Conservation (phyloP, 2,797 vertebrate genomes). For the Setipinna tenuifilis region DNA sequence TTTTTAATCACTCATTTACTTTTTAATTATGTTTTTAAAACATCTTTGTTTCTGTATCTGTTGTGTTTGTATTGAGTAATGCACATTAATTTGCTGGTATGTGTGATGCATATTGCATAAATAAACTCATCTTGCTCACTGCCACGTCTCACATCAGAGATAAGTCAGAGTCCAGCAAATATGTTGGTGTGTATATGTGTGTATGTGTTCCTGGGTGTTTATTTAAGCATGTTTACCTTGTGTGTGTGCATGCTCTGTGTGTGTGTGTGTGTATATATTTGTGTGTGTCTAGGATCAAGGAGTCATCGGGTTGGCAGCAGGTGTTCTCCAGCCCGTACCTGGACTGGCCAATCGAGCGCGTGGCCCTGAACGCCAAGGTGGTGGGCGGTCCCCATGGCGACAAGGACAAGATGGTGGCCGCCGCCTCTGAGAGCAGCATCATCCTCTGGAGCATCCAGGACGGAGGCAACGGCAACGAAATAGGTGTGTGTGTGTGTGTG, state of each 20-base stretch:
- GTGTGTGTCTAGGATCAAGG: constrained; percentile 84
- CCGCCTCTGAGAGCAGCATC: constrained; percentile 91
- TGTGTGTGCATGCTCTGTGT: neutral
- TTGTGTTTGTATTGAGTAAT: too few relatives aligned
- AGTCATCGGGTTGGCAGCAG: constrained; percentile 98
- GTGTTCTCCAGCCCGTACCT: constrained; percentile 95
- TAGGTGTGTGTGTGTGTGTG: constrained; percentile 73
- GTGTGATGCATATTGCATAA: too few relatives aligned
- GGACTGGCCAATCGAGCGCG: constrained; percentile 92
- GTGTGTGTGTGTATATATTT: neutral
- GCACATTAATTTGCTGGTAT: too few relatives aligned
- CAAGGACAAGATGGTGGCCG: constrained; percentile 98
- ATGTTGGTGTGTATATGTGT: neutral
- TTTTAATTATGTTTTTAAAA: too few relatives aligned
- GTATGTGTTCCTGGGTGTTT: too few relatives aligned
- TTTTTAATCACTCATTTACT: too few relatives aligned
- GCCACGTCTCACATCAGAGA: too few relatives aligned
- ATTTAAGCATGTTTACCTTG: too few relatives aligned
- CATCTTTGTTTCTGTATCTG: too few relatives aligned
- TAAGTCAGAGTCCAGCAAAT: too few relatives aligned
- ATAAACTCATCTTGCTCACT: too few relatives aligned
- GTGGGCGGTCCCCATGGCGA: constrained; percentile 96
- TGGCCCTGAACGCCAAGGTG: constrained; percentile 95
- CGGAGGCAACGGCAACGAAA: constrained; percentile 92
- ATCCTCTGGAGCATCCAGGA: constrained; percentile 98